Evolutionary conservation across 2,797 vertebrate genomes (phyloP), one percentile per base, ranked within the genome.

Genomic region (Cyclura pinguis): DNA sequence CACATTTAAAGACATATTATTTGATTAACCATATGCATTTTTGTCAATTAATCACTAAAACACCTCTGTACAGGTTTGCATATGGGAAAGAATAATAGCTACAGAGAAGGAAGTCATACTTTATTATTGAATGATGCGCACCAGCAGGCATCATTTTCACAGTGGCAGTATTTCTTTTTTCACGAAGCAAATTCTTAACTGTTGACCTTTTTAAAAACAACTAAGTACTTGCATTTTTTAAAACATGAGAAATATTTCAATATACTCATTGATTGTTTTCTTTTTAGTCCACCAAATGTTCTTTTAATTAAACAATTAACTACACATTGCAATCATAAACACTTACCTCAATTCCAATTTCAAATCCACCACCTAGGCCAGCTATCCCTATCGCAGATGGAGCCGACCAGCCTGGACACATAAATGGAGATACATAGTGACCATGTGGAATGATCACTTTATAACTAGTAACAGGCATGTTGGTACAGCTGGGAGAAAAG

Each of bases 361-460:
- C 99, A 91, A 99, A 99, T 92, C 99, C 99, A 95, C 99, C 99
- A 69, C 99, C 99, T 50, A 99, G 98, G 35, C 99, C 99, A 38
- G 99, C 99, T 50, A 99, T 99, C 20, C 99, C 99, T 64, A 99
- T 98, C 92, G 99, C 99, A 35, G 99, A 98, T 2, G 99, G 99
- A 16, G 99, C 99, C 16, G 99, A 99, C 99, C 99, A 99, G 1
- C 97, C 99, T 99, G 90, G 91, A 2, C 67, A 89, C 81, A 85
- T 16, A 92, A 94, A 94, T 91, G 38, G 89, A 93, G 50, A 95
- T 1, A 84, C 10, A 86, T 69, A 85, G 50, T 86, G 69, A 84
- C 12, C 5, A 42, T 20, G 38, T 7, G 6, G 55, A 27, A 4
- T 6, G 2, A 29, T 84, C 22, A 77, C 4, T 59, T 69, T 69